A percentile compares a stretch with the other conserved stretches of the same genome.
phyloP scores from a whole-genome alignment of 2,113 vertebrate species.

The Micronycteris hirsuta region DNA sequence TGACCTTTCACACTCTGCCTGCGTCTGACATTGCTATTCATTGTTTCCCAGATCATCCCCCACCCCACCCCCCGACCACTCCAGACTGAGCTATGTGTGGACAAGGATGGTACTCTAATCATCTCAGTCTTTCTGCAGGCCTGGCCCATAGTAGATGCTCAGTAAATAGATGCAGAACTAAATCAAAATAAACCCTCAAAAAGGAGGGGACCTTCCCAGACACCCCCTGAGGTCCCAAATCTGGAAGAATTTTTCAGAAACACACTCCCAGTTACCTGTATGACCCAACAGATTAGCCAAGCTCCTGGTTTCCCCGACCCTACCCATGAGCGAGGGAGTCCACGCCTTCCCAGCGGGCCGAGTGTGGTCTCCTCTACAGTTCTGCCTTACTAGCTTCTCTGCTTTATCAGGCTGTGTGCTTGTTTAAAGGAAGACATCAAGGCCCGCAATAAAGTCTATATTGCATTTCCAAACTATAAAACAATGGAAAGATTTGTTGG shows the following conservation, averaged over 20 bases:
- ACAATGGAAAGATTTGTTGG: constrained; percentile 50
- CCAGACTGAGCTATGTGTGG: not conserved
- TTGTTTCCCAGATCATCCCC: not conserved
- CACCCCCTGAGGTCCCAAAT: not conserved
- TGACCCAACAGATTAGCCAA: not conserved
- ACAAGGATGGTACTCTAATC: not conserved
- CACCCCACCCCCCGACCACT: too few relatives aligned
- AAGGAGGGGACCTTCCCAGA: not conserved
- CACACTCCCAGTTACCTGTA: not conserved
- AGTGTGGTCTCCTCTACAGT: accelerated
- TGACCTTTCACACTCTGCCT: too few relatives aligned
- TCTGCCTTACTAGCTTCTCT: constrained; percentile 26
- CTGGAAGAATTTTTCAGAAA: not conserved
- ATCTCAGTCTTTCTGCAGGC: not conserved
- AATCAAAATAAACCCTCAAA: not conserved
- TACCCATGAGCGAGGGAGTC: not conserved
- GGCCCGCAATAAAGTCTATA: constrained; percentile 64
- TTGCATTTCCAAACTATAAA: constrained; percentile 56
- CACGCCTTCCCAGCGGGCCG: not conserved
- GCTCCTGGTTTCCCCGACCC: accelerated
- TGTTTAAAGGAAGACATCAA: constrained; percentile 49
- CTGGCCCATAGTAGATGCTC: not conserved
- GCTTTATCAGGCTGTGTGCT: constrained; percentile 53
- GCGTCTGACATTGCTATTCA: not conserved
- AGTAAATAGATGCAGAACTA: not conserved